phyloP scores from a whole-genome alignment of 2,888 invertebrate genomes.

The Mythimna ferrago region DNA sequence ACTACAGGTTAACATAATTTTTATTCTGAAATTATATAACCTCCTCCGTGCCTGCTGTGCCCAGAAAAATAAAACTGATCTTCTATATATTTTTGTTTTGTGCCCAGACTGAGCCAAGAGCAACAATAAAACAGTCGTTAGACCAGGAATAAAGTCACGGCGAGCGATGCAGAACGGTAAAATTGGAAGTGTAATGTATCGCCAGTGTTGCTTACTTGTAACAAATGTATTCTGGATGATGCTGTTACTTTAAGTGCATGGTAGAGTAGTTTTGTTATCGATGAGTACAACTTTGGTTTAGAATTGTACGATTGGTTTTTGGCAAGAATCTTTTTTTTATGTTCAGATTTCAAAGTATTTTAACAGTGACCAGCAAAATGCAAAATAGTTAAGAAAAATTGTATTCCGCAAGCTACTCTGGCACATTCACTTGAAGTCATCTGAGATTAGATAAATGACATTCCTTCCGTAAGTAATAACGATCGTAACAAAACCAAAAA shows the following conservation, averaged over 20 bases:
- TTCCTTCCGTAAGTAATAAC: too few relatives aligned
- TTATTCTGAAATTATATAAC: not conserved
- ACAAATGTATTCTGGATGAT: constrained; percentile 30
- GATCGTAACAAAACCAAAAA: too few relatives aligned
- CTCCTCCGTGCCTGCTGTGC: too few relatives aligned
- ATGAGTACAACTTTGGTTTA: not conserved
- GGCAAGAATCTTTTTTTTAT: not conserved
- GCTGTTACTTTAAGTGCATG: constrained; percentile 16
- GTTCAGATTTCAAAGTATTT: too few relatives aligned
- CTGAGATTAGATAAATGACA: too few relatives aligned
- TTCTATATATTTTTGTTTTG: not conserved
- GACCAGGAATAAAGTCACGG: constrained; percentile 42
- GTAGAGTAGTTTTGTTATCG: not conserved
- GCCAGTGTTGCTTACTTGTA: constrained; percentile 22
- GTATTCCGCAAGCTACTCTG: too few relatives aligned
- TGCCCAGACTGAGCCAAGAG: constrained; percentile 48
- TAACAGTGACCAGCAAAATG: too few relatives aligned
- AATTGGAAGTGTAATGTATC: constrained; percentile 44
- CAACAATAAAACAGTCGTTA: constrained; percentile 69
- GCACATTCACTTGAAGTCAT: too few relatives aligned
- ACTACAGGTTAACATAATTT: not conserved
- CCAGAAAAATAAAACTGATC: not conserved
- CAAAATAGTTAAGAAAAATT: too few relatives aligned
- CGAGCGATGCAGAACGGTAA: constrained; percentile 55
- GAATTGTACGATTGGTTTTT: not conserved